These are phyloP conservation scores for Rhodeus uyekii DNA, from an alignment of 2,797 vertebrate genomes.

Conservation along the genomic window DNA sequence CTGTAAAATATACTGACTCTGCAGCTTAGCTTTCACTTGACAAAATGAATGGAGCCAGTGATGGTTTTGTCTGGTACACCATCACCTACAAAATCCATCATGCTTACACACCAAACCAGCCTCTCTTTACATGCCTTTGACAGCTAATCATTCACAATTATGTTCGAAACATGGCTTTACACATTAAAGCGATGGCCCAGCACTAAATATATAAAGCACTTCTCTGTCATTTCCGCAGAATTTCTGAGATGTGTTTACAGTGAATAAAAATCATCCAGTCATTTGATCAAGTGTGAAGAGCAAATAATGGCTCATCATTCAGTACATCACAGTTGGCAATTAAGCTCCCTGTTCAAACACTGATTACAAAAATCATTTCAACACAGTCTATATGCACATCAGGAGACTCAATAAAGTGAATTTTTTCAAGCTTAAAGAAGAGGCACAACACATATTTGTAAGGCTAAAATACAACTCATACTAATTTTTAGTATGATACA, in stretches of 20 bases:
- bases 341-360: conserved; percentile 34
- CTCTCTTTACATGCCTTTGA: conserved; percentile 37
- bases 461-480: not conserved
- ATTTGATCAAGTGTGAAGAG: conserved; percentile 55
- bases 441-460: not conserved
- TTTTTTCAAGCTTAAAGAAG: conserved; percentile 1
- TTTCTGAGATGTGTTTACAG: conserved; percentile 40
- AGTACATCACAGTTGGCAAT: conserved; percentile 44
- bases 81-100: conserved; percentile 30
- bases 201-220: conserved; percentile 27
- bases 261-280: conserved; percentile 55
- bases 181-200: conserved; percentile 1
- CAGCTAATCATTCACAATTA: conserved; percentile 49
- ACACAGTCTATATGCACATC: conserved; percentile 31
- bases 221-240: conserved; percentile 19
- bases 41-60: conserved; percentile 23
- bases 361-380: conserved; percentile 48
- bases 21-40: conserved; percentile 8
- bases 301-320: conserved; percentile 56
- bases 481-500: not conserved
- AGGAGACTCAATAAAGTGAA: conserved; percentile 16
- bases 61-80: conserved; percentile 34
- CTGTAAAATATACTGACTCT: conserved; percentile 19
- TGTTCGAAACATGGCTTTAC: conserved; percentile 41
- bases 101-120: conserved; percentile 1